Conservation (phyloP, 1,140 invertebrate species). For the Drosophila hydei region DNA sequence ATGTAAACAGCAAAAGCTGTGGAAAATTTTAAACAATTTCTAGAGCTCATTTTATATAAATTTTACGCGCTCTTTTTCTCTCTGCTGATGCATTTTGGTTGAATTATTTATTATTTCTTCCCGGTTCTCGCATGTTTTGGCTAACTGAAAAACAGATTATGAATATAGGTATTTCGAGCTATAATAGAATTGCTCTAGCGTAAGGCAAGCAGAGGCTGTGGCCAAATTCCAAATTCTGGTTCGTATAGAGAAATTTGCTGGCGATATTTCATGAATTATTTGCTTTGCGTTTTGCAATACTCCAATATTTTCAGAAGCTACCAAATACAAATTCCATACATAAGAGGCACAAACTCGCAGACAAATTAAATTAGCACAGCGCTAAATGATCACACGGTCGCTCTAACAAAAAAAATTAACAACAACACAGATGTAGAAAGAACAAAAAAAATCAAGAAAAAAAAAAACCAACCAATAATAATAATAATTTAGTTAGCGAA, state of each 20-base stretch:
- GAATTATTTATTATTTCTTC: slow-evolving; percentile 9
- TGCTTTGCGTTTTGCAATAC: slow-evolving; percentile 25
- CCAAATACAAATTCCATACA: slow-evolving; percentile 34
- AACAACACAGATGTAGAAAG: slow-evolving; percentile 18
- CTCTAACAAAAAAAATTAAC: slow-evolving; percentile 67
- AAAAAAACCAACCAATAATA: slow-evolving; percentile 33
- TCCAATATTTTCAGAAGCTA: slow-evolving; percentile 22
- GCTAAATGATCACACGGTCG: slow-evolving; percentile 77
- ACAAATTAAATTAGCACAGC: slow-evolving; percentile 76
- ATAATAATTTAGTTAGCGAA: slow-evolving; percentile 63
- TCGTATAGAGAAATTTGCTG: background rate
- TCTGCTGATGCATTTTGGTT: slow-evolving; percentile 12
- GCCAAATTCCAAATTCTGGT: no score
- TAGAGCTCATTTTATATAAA: no score
- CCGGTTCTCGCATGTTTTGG: background rate
- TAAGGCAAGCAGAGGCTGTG: no score
- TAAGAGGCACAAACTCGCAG: slow-evolving; percentile 26
- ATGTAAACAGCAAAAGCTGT: slow-evolving; percentile 31
- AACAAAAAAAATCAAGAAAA: slow-evolving; percentile 33
- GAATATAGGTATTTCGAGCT: no score
- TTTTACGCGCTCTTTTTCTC: background rate
- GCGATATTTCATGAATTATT: slow-evolving; percentile 11
- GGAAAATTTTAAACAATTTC: slow-evolving; percentile 51
- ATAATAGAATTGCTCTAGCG: no score
- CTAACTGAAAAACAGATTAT: no score